A percentile compares a stretch with the other conserved stretches of the same genome.
Evolutionary conservation across 2,888 invertebrate genomes (phyloP).

Genomic region (Heliothis peltigera): DNA sequence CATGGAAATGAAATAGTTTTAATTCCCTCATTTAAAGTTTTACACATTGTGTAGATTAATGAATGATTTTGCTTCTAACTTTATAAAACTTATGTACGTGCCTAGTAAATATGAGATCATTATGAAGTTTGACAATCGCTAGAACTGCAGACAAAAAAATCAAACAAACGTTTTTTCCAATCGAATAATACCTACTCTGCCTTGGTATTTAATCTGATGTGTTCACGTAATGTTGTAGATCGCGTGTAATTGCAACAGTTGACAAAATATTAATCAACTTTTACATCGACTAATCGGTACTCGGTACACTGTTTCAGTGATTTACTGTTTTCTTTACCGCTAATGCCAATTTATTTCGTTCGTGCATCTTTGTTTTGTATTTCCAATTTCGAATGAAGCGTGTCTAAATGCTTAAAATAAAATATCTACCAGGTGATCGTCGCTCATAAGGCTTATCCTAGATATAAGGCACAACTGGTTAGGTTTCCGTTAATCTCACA

Average conservation of each 20-base stretch:
- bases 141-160: too few relatives aligned
- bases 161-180: too few relatives aligned
- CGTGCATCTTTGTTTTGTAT: conserved; percentile 38
- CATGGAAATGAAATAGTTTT: too few relatives aligned
- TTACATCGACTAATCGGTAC: conserved; percentile 64
- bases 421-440: conserved; percentile 1
- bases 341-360: conserved; percentile 50
- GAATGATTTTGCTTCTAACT: too few relatives aligned
- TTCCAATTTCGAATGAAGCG: conserved; percentile 36
- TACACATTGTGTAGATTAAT: too few relatives aligned
- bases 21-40: too few relatives aligned
- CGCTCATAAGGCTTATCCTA: conserved; percentile 15
- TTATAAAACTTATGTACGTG: too few relatives aligned
- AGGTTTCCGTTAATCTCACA: conserved; percentile 27
- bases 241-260: conserved; percentile 47
- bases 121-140: too few relatives aligned
- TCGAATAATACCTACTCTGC: too few relatives aligned
- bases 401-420: conserved; percentile 14
- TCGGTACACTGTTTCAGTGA: conserved; percentile 66
- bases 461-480: conserved; percentile 13
- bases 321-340: conserved; percentile 66
- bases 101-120: too few relatives aligned
- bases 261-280: conserved; percentile 69
- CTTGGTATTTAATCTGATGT: conserved; percentile 8
- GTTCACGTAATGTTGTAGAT: conserved; percentile 42